Percentiles rank a stretch among this genome's conserved stretches.
Evolutionary conservation across 1,140 invertebrate species (phyloP).

Genomic region (Drosophila varians): DNA sequence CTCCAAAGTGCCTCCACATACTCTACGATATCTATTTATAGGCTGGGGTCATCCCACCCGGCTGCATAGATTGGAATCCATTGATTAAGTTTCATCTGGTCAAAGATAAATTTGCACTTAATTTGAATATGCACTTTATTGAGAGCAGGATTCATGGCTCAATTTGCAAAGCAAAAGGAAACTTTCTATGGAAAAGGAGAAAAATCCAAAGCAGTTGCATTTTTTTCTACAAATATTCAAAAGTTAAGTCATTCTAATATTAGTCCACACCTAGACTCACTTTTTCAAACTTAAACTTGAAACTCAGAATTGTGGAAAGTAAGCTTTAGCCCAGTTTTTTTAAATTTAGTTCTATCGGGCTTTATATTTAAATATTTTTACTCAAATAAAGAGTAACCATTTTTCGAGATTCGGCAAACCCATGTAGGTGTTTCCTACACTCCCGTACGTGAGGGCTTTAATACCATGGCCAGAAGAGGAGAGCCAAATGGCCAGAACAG

Average conservation of each 20-base stretch:
- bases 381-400: background rate
- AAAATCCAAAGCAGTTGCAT: background rate
- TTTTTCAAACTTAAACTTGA: background rate
- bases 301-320: background rate
- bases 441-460: conserved; percentile 63
- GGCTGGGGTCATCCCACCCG: conserved; percentile 19
- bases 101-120: conserved; percentile 29
- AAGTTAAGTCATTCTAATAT: background rate
- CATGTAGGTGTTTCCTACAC: conserved; percentile 59
- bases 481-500: conserved; percentile 17
- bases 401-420: conserved; percentile 2
- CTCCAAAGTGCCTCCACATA: background rate
- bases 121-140: conserved; percentile 39
- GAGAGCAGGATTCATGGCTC: conserved; percentile 21
- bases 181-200: background rate
- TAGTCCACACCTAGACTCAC: background rate
- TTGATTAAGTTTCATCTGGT: conserved; percentile 34
- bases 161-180: conserved; percentile 13
- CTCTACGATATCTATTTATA: conserved; percentile 5
- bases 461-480: conserved; percentile 52
- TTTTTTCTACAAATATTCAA: background rate
- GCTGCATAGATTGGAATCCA: conserved; percentile 26
- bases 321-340: no score
- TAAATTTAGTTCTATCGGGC: no score
- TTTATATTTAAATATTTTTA: no score